Evolutionary conservation across 2,797 vertebrate genomes (phyloP).

Genomic region (Anomalospiza imberbis): DNA sequence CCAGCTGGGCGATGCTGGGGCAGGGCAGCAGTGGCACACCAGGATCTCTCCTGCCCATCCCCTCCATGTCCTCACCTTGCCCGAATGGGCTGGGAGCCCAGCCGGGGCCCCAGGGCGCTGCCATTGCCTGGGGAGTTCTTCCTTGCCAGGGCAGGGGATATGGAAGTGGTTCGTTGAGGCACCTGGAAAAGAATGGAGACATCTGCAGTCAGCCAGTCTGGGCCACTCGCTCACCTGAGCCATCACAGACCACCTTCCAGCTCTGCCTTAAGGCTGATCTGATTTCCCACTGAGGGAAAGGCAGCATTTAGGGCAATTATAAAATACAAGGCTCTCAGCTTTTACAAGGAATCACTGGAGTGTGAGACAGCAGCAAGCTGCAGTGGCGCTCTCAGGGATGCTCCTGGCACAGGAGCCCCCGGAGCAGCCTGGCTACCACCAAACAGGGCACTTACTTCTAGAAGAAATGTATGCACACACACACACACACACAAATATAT

Average conservation of each 20-base stretch:
- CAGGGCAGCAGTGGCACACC: fast-evolving
- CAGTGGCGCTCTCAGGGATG: neutral
- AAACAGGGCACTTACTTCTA: neutral
- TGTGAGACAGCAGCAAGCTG: neutral
- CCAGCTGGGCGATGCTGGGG: fast-evolving
- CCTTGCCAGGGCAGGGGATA: slow-evolving; percentile 93
- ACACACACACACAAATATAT: neutral
- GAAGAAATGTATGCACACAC: neutral
- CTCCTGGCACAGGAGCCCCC: neutral
- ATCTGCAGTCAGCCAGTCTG: neutral
- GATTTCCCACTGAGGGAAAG: neutral
- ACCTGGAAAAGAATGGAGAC: slow-evolving; percentile 78
- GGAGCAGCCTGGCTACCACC: neutral
- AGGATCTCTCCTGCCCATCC: neutral
- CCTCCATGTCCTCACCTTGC: slow-evolving; percentile 81
- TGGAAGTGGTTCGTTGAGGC: slow-evolving; percentile 97
- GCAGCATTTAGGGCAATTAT: neutral
- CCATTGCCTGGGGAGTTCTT: slow-evolving; percentile 96
- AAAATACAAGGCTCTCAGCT: neutral
- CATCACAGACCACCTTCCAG: neutral
- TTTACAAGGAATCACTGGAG: neutral
- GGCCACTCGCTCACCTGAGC: neutral
- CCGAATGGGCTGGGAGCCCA: slow-evolving; percentile 90
- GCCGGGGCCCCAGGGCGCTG: slow-evolving; percentile 83
- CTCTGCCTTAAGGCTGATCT: neutral